These are phyloP conservation scores for Lethrus apterus DNA, from an alignment of 1,140 invertebrate genomes.

Conservation along the genomic window DNA sequence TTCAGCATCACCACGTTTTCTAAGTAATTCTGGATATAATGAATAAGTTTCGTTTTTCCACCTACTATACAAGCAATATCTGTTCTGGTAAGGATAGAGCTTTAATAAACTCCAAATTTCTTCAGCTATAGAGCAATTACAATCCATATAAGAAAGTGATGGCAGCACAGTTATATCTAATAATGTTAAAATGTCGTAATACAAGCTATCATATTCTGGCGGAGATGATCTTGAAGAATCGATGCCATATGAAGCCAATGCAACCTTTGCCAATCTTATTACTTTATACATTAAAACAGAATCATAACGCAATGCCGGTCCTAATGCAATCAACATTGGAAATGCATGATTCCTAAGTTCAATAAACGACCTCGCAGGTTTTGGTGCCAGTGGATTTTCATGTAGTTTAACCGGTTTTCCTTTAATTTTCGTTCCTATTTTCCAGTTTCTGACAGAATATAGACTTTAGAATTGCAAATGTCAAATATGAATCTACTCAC, in stretches of 20 bases:
- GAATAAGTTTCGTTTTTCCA: constrained; percentile 90
- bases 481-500: constrained; percentile 43
- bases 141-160: constrained; percentile 82
- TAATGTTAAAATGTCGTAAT: constrained; percentile 76
- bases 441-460: constrained; percentile 51
- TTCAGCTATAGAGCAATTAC: constrained; percentile 92
- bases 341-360: constrained; percentile 72
- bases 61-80: constrained; percentile 84
- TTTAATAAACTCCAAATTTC: constrained; percentile 92
- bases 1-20: constrained; percentile 74
- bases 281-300: constrained; percentile 85
- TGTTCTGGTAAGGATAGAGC: constrained; percentile 80
- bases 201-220: constrained; percentile 46
- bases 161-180: constrained; percentile 85
- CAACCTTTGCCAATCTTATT: constrained; percentile 53
- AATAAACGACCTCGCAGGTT: constrained; percentile 53
- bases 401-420: constrained; percentile 50
- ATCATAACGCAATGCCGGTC: constrained; percentile 82
- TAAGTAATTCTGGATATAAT: constrained; percentile 73
- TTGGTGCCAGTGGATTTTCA: constrained; percentile 53
- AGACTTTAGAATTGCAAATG: constrained; percentile 1
- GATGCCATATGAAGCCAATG: constrained; percentile 33
- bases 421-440: constrained; percentile 60
- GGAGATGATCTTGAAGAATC: constrained; percentile 31
- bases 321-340: constrained; percentile 81